Base-by-base conservation (phyloP, 2,113 vertebrate species). In the Centrocercus urophasianus region DNA sequence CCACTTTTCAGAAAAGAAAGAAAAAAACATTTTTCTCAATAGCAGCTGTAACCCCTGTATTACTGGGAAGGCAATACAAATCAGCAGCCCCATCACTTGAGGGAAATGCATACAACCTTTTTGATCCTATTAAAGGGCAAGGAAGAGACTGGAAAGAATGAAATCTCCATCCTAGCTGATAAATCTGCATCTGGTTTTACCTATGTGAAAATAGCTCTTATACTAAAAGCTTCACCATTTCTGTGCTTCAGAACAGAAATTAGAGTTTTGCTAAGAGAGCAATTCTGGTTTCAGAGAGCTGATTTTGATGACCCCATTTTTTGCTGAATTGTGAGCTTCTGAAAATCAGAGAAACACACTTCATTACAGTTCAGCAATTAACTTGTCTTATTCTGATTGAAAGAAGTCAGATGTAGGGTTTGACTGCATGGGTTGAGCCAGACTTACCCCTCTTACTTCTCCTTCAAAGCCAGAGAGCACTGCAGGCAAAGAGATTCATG, bases 1-100 rank as follows among this genome's bases (percentile, higher is more conserved):
- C 32, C 45, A 76, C 43, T 96, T 95, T 81, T 78, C 57, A 65
- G 59, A 74, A 86, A 73, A 83, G 64, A 32, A 85, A 69, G n/a
- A 54, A 69, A 43, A 56, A 45, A 43, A 15, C 25, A 5, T 59
- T 90, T 83, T 81, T 36, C 42, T 94, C 19, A 56, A 77, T n/a
- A 83, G 15, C 14, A 64, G 52, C 69, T 80, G 21, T 80, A 95
- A 76, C 50, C 27, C 22, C 60, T 85, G 15, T 4, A 4, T 74
- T 71, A 42, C 75, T 90, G 47, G 42, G n/a, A 80, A 74, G 64
- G 27, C 50, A 74, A 13, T 56, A 52, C 50, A 50, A 36, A 60
- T 25, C 52, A 90, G 72, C 40, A 80, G 72, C 42, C 3, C 0
- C 16, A 47, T 80, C 34, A 36, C 20, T 13, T 48, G 60, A 74